Evolutionary conservation across 2,113 vertebrate genomes (phyloP).

Genomic region (Mustelus asterias): DNA sequence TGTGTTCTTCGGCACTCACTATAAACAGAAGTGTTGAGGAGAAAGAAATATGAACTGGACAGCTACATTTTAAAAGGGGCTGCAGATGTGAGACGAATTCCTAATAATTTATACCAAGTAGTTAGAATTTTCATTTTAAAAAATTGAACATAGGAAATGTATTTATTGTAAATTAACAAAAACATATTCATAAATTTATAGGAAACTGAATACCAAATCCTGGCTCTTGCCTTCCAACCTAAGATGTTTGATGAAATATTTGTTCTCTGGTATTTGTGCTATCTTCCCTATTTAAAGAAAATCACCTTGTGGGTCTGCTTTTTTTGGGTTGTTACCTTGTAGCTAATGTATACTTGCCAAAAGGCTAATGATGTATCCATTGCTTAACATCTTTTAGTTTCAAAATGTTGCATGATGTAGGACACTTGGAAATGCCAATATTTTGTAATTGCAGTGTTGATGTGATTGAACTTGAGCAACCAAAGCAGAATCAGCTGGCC

Average conservation of each 20-base stretch:
- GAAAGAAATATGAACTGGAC: no score
- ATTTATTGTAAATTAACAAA: neutral
- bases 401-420: neutral
- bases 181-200: neutral
- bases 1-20: no score
- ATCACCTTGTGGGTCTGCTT: neutral
- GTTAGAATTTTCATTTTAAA: neutral
- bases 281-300: neutral
- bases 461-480: neutral
- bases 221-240: neutral
- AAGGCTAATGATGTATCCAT: neutral
- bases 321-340: neutral
- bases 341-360: neutral
- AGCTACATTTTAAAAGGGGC: neutral
- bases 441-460: constrained; percentile 16
- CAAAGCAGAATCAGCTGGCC: neutral
- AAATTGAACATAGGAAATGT: neutral
- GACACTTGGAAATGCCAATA: neutral
- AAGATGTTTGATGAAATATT: neutral
- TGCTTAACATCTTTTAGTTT: neutral
- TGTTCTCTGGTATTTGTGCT: neutral
- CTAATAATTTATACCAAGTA: no score
- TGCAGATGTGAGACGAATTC: neutral
- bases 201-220: neutral
- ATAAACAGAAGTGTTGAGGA: no score